Evolutionary conservation across 2,797 vertebrate species (phyloP).

Genomic region (Coilia nasus): DNA sequence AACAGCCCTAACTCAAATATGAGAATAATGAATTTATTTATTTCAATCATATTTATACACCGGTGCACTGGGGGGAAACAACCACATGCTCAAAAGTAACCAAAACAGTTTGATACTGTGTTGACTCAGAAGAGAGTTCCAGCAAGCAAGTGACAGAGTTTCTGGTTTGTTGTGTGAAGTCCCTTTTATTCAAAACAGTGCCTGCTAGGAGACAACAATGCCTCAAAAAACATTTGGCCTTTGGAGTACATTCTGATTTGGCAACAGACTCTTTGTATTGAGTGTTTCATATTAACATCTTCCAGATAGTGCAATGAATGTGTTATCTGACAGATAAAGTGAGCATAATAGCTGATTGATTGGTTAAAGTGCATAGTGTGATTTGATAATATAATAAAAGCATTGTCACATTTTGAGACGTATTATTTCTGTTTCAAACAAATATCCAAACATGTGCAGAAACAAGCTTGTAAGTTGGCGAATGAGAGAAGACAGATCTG

Average conservation of each 20-base stretch:
- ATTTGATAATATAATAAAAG: too few species aligned
- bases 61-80: neutral
- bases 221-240: neutral
- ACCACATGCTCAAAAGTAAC: neutral
- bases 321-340: too few species aligned
- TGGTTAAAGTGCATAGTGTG: too few species aligned
- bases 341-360: too few species aligned
- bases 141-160: neutral
- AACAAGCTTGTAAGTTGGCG: too few species aligned
- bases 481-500: too few species aligned
- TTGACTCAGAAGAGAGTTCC: neutral
- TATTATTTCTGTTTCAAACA: too few species aligned
- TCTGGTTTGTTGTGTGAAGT: neutral
- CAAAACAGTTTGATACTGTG: neutral
- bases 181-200: neutral
- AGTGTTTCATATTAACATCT: too few species aligned
- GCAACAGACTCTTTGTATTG: neutral
- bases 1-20: neutral
- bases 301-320: too few species aligned
- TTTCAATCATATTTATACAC: neutral
- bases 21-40: conserved; percentile 22
- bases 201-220: neutral
- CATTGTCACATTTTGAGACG: too few species aligned
- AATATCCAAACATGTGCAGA: too few species aligned
- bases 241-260: neutral